These are phyloP conservation scores for Mya arenaria DNA, from an alignment of 1,140 invertebrate species.

Conservation along the genomic window DNA sequence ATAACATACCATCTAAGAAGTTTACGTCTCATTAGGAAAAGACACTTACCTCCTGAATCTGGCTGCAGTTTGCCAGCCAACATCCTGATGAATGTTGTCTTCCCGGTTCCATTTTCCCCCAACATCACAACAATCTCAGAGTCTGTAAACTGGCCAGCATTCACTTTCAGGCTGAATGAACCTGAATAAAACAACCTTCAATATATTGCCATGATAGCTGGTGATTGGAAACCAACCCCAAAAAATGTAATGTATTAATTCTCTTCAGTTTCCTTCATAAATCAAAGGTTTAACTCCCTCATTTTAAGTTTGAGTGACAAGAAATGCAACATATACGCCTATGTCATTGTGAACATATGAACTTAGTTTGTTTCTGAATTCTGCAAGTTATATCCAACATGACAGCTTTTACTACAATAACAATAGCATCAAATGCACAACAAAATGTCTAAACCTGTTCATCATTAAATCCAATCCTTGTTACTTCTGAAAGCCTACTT, in stretches of 20 bases:
- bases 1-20: too few relatives aligned
- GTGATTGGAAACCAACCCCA: too few relatives aligned
- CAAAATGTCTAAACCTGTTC: background rate
- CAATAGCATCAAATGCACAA: background rate
- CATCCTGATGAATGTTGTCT: conserved; percentile 99
- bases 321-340: too few relatives aligned
- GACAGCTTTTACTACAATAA: background rate
- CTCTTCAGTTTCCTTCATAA: too few relatives aligned
- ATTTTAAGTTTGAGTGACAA: too few relatives aligned
- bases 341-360: background rate
- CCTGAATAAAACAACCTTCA: too few relatives aligned
- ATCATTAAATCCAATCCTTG: background rate
- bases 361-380: background rate
- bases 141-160: conserved; percentile 98
- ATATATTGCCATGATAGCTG: too few relatives aligned
- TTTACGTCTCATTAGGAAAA: too few relatives aligned
- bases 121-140: conserved; percentile 99
- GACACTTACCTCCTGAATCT: conserved; percentile 89
- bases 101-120: conserved; percentile 99
- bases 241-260: too few relatives aligned
- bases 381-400: background rate
- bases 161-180: conserved; percentile 90
- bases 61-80: conserved; percentile 96
- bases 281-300: too few relatives aligned
- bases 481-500: background rate